These are phyloP conservation scores for Spilarctia lutea DNA, from an alignment of 2,888 invertebrate species.

Conservation along the genomic window DNA sequence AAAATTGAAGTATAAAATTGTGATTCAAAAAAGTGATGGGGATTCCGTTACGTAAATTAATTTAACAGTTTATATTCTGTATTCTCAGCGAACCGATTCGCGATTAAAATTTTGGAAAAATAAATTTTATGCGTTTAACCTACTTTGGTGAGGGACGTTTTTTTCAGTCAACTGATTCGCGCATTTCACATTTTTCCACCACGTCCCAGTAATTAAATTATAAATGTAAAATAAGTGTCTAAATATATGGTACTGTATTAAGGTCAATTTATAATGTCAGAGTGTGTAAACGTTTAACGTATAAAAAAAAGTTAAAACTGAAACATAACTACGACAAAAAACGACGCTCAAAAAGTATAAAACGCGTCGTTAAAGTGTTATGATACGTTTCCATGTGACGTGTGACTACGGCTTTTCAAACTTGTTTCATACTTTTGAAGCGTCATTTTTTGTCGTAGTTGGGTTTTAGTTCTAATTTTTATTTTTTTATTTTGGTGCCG, in stretches of 20 bases:
- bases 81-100: conserved; percentile 34
- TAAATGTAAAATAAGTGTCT: conserved; percentile 44
- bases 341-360: no score
- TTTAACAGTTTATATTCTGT: conserved; percentile 37
- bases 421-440: no score
- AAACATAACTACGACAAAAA: no score
- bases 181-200: conserved; percentile 39
- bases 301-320: no score
- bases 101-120: conserved; percentile 38
- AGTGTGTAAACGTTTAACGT: background rate
- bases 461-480: no score
- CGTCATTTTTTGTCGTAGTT: no score
- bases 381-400: no score
- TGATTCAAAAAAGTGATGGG: conserved; percentile 23
- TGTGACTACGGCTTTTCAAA: no score
- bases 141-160: conserved; percentile 33
- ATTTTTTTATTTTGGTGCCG: no score
- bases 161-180: conserved; percentile 36
- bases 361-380: no score
- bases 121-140: conserved; percentile 36
- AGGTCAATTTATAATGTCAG: background rate
- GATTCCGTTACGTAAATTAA: conserved; percentile 28
- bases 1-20: conserved; percentile 21
- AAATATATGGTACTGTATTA: conserved; percentile 13
- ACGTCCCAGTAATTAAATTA: conserved; percentile 44